These are phyloP conservation scores for Cosmorhoe ocellata DNA, from an alignment of 2,888 invertebrate genomes.

Conservation along the genomic window DNA sequence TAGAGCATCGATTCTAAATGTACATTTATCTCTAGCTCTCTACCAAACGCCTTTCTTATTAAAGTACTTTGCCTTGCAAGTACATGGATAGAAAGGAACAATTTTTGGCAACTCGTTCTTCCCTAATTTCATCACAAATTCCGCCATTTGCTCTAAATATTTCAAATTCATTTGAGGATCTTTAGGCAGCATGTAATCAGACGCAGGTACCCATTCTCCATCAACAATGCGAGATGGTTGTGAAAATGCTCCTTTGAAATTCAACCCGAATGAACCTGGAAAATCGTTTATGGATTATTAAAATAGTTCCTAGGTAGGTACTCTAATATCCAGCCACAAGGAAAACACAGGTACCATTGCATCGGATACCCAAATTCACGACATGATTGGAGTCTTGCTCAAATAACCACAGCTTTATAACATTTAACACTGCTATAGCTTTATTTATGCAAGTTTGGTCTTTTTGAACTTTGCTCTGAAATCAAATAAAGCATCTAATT, in stretches of 20 bases:
- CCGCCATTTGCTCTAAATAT: slow-evolving; percentile 63
- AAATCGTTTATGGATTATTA: not conserved
- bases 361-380: slow-evolving; percentile 78
- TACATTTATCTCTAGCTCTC: not conserved
- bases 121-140: slow-evolving; percentile 47
- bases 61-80: slow-evolving; percentile 45
- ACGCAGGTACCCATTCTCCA: slow-evolving; percentile 72
- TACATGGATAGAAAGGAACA: slow-evolving; percentile 47
- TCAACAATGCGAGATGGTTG: slow-evolving; percentile 76
- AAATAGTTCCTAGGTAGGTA: not conserved
- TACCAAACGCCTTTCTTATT: slow-evolving; percentile 44
- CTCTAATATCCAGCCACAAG: not conserved
- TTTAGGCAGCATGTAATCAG: slow-evolving; percentile 56
- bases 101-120: slow-evolving; percentile 53
- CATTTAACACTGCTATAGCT: slow-evolving; percentile 65
- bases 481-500: slow-evolving; percentile 4
- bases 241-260: slow-evolving; percentile 79
- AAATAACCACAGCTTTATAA: slow-evolving; percentile 78
- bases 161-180: slow-evolving; percentile 60
- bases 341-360: slow-evolving; percentile 68
- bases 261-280: slow-evolving; percentile 79
- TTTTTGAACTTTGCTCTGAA: slow-evolving; percentile 41
- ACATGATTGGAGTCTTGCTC: slow-evolving; percentile 61
- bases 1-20: slow-evolving; percentile 15
- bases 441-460: slow-evolving; percentile 48